Evolutionary conservation across 1,140 invertebrate genomes (phyloP), one percentile per base, ranked within the genome.

Genomic region (Radopholus similis): DNA sequence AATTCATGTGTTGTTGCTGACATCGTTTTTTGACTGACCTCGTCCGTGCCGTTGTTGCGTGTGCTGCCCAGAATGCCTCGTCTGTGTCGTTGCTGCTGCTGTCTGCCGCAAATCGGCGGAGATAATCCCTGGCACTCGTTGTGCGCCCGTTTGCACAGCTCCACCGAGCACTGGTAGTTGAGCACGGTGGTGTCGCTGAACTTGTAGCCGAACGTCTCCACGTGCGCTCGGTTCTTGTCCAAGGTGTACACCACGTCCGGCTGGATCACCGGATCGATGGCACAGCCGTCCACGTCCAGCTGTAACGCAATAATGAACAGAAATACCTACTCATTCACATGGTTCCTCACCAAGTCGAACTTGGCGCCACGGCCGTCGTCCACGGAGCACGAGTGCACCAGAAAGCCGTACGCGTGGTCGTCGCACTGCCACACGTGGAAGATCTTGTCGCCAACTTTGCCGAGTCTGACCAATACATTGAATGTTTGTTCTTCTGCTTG

Each of bases 361-460:
- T 70, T 37, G 11, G 42, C 18, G 6, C 79, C 79, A 34, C 71
- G 55, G 28, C 77, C 77, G 66, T 79, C 79, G 60, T 81, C 75
- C 8, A 81, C 79, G 28, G 57, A 54, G 60, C 77, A 79, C n/a
- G 76, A 79, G 54, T 79, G 77, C 42, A 79, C 78, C 15, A 79
- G 55, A 51, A 79, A 81, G 15, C 69, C 71, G 28, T 81, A 69
- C 6, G 69, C 55, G 11, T 75, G 44, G 64, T 79, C 78, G 40
- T 81, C 75, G 55, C 78, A 81, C 44, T 76, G 51, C 75, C 79
- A 79, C 42, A 81, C 77, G 57, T 79, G 77, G 66, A 68, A 81
- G 47, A 79, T 82, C 54, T 79, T 75, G 40, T 81, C 78, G 47
- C 77, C 77, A 54, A 78, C 76, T 44, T 80, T 63, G 30, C 77